phyloP scores from a whole-genome alignment of 1,140 invertebrate species.

The silkworm (Bombyx mori) region DNA sequence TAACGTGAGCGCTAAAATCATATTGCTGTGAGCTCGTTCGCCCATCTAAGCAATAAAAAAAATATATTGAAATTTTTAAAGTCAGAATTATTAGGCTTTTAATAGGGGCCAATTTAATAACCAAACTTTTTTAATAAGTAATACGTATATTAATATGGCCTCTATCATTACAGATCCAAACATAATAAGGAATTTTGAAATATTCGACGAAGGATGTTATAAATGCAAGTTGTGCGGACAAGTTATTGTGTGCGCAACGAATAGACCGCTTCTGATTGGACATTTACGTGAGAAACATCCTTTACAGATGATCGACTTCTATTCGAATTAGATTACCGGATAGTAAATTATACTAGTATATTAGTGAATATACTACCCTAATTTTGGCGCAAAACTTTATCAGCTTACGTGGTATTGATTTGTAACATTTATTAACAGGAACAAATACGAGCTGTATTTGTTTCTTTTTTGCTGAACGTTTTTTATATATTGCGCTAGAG shows the following conservation, averaged over 20 bases:
- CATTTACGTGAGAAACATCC: slow-evolving; percentile 1
- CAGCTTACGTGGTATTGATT: no score
- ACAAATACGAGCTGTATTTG: no score
- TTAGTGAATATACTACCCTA: no score
- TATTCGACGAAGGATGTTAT: slow-evolving; percentile 4
- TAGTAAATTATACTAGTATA: no score
- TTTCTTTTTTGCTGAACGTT: no score
- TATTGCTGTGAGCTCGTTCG: neutral
- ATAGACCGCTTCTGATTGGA: neutral
- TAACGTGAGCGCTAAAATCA: no score
- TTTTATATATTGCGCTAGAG: no score
- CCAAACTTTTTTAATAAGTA: neutral
- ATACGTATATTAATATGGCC: no score
- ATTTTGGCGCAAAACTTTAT: no score
- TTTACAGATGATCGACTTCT: neutral
- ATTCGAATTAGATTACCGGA: no score
- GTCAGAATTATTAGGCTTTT: neutral
- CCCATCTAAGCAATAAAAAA: no score
- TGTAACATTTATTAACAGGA: no score
- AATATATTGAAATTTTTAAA: neutral
- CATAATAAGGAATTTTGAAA: neutral
- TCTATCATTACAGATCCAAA: neutral
- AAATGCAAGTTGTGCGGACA: slow-evolving; percentile 4
- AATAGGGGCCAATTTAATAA: neutral
- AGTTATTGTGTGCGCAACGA: neutral